Evolutionary conservation across 2,113 vertebrate genomes (phyloP).

Genomic region (Camarhynchus parvulus): DNA sequence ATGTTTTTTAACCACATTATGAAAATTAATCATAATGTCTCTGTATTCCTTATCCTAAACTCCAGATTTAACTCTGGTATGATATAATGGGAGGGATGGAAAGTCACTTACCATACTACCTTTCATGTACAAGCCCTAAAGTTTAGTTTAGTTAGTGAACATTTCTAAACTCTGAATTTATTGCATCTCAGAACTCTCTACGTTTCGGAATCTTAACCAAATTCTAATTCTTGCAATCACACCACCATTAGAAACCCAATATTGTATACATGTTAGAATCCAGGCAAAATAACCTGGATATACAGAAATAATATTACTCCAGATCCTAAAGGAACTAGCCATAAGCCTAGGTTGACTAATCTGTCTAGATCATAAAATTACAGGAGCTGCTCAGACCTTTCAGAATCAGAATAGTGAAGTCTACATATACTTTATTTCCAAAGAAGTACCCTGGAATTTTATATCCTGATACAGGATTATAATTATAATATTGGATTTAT

Average conservation of each 20-base stretch:
- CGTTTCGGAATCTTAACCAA: neutral
- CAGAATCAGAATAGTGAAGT: neutral
- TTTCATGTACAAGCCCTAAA: neutral
- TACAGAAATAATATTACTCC: neutral
- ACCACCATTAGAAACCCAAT: neutral
- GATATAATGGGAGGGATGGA: neutral
- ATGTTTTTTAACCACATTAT: neutral
- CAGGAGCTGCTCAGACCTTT: neutral
- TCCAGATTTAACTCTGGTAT: neutral
- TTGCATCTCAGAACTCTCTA: neutral
- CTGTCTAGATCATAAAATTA: neutral
- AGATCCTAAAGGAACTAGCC: neutral
- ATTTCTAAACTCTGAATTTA: neutral
- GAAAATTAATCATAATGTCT: neutral
- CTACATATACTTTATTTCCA: neutral
- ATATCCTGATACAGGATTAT: neutral
- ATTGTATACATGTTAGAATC: neutral
- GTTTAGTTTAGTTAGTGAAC: neutral
- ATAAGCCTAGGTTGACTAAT: neutral
- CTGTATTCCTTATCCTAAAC: neutral
- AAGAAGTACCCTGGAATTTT: neutral
- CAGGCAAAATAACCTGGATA: neutral
- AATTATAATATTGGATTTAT: neutral
- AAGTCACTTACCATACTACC: neutral
- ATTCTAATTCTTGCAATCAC: neutral